phyloP scores from a whole-genome alignment of 2,797 vertebrate genomes.

The Yasuhikotakia modesta region DNA sequence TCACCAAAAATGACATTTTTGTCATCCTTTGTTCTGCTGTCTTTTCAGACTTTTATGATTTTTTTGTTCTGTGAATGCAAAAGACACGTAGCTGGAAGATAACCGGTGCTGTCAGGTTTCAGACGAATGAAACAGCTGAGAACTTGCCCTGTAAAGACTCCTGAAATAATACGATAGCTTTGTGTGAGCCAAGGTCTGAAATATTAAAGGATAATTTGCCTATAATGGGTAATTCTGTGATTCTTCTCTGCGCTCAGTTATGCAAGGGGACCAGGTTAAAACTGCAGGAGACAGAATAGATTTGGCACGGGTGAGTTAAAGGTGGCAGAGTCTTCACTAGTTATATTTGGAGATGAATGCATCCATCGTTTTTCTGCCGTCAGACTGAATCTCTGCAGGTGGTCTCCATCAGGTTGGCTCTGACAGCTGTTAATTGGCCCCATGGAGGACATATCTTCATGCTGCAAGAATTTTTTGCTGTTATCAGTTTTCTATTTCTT shows the following conservation, averaged over 20 bases:
- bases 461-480: neutral
- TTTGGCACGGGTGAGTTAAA: neutral
- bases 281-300: neutral
- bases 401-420: slow-evolving; percentile 23
- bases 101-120: neutral
- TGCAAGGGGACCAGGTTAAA: neutral
- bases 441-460: slow-evolving; percentile 54
- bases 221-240: neutral
- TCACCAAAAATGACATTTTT: neutral
- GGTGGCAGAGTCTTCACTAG: neutral
- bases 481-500: slow-evolving; percentile 10
- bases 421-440: slow-evolving; percentile 38
- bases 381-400: neutral
- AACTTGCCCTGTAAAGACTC: neutral
- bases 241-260: neutral
- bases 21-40: neutral
- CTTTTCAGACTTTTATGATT: neutral
- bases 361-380: neutral
- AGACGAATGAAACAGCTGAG: neutral
- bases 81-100: neutral
- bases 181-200: neutral
- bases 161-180: neutral
- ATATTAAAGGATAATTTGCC: neutral
- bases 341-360: neutral
- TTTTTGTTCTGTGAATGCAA: neutral